A percentile compares a stretch with the other conserved stretches of the same genome.
These are phyloP conservation scores for Tetrao urogallus DNA, from an alignment of 2,113 vertebrate species.

Conservation along the genomic window DNA sequence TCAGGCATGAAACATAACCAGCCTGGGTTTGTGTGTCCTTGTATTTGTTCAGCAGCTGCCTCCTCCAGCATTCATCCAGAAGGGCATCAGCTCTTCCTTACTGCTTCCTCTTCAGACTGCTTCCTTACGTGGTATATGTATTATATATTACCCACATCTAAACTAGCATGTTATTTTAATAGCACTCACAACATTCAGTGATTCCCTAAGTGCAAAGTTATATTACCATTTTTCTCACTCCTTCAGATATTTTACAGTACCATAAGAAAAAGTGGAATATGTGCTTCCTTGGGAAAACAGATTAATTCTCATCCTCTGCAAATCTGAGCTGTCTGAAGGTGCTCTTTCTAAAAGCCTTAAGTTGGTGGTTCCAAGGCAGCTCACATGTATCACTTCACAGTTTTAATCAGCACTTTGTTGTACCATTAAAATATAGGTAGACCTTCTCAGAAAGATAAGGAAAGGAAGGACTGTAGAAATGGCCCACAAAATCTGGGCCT, in stretches of 20 bases:
- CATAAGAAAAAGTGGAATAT: background rate
- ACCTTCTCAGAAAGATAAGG: background rate
- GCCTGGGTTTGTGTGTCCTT: background rate
- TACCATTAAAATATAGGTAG: background rate
- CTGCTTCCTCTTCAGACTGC: background rate
- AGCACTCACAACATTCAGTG: background rate
- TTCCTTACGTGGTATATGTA: background rate
- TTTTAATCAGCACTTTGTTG: background rate
- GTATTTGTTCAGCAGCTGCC: background rate
- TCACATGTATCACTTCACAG: background rate
- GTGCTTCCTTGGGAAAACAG: background rate
- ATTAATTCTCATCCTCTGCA: background rate
- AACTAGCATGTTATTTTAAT: background rate
- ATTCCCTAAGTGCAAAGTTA: background rate
- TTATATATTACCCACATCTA: background rate
- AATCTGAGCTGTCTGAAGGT: slow-evolving; percentile 27
- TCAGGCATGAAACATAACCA: background rate
- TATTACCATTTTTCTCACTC: background rate
- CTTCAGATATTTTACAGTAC: background rate
- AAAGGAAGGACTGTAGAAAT: background rate
- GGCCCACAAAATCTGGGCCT: background rate
- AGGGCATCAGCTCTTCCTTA: background rate
- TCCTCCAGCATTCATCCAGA: background rate
- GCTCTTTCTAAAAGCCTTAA: background rate
- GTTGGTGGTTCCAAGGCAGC: background rate